Base-by-base conservation (phyloP, 1,140 invertebrate genomes). In the Diuraphis noxia region DNA sequence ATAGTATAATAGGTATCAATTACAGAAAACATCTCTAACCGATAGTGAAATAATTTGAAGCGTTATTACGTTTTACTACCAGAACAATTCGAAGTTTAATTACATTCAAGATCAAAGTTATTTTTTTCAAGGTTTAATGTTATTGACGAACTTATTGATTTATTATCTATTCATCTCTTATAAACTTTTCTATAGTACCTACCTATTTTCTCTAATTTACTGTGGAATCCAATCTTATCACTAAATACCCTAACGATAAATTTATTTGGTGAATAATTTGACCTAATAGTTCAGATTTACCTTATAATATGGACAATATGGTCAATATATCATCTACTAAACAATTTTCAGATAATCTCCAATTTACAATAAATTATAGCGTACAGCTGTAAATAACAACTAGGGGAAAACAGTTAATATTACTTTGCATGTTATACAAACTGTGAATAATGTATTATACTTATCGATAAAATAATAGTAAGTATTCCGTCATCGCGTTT, bases 11-110 rank as follows among this genome's bases (percentile, higher is more conserved):
- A 5, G 6, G 46, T 72, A 72, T 1, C 13, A n/a, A 72, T 1
- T n/a, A 72, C 19, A n/a, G 56, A 72, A 72, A n/a, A 34, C 3
- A n/a, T n/a, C 5, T 63, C 4, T 9, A 56, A 56, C 9, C 25
- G 9, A 56, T 10, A n/a, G 13, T n/a, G n/a, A 7, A n/a, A 13
- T 7, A 5, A 13, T 30, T 56, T 56, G 30, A 63, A 63, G n/a
- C 30, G 1, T 17, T n/a, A n/a, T 17, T 13, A n/a, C 4, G 4
- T n/a, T 17, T n/a, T 4, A 17, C 4, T 17, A 63, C 1, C 0
- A 63, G 30, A 1, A 63, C n/a, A 63, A 63, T n/a, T n/a, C n/a
- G 2, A 56, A 17, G 13, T 63, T 17, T 63, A n/a, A 63, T 63
- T 63, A 63, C 0, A n/a, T 63, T n/a, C 17, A 17, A 63, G 30